phyloP scores from a whole-genome alignment of 2,888 invertebrate genomes.

The Tachina fera region DNA sequence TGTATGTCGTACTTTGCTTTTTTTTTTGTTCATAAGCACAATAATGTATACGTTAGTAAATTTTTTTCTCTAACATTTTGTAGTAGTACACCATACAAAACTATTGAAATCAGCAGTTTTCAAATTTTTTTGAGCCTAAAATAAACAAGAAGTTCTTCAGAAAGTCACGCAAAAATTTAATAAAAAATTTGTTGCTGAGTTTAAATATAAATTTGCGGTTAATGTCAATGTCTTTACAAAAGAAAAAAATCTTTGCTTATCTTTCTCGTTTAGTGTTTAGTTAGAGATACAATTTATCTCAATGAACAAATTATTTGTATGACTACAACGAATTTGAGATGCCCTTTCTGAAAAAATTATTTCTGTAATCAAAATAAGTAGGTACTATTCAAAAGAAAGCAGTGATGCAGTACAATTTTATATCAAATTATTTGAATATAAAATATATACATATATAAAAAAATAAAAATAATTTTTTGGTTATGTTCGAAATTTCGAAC shows the following conservation, averaged over 20 bases:
- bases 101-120: slow-evolving; percentile 34
- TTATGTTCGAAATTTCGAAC: not conserved
- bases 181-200: slow-evolving; percentile 48
- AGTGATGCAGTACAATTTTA: no score
- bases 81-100: slow-evolving; percentile 38
- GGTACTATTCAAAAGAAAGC: no score
- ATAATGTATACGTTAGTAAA: no score
- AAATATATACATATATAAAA: no score
- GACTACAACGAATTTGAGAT: not conserved
- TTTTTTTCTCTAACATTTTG: not conserved
- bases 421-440: not conserved
- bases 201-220: slow-evolving; percentile 54
- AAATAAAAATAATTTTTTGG: no score
- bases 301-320: not conserved
- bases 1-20: no score
- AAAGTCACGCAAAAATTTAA: slow-evolving; percentile 1
- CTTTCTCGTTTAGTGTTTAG: slow-evolving; percentile 15
- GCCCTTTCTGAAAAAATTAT: not conserved
- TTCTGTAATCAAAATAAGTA: not conserved
- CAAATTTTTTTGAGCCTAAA: slow-evolving; percentile 32
- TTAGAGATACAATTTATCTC: not conserved
- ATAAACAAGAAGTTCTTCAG: slow-evolving; percentile 22
- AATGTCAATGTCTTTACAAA: slow-evolving; percentile 58
- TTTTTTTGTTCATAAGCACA: not conserved
- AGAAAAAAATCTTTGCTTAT: not conserved